Evolutionary conservation across 2,888 invertebrate species (phyloP), one percentile per base, ranked within the genome.

Genomic region (Apamea epomidion): DNA sequence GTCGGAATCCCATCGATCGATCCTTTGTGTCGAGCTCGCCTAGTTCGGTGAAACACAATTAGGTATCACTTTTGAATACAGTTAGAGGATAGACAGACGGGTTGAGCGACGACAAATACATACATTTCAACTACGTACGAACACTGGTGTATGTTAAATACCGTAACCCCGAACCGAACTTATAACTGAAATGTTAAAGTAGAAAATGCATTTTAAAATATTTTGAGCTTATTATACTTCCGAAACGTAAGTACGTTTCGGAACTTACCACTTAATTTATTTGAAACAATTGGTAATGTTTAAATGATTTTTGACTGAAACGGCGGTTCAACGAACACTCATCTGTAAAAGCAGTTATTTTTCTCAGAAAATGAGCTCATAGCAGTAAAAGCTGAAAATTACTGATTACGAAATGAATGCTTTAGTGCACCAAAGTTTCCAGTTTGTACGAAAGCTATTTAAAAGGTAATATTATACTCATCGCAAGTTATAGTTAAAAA

Each of bases 1-100:
- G 12, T 62, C 12, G 4, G 54, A 70, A 82, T 64, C 42, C 32
- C 62, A 60, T 65, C 32, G 60, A 65, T 74, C 64, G 72, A 78
- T 70, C 58, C 62, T 81, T 85, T 86, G 71, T 60, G 65, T 12
- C 25, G 18, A 65, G 73, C 32, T 71, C 54, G 70, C 18, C 51
- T 71, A 62, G 71, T 78, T 81, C 18, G 68, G 3, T 74, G 51
- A 45, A 73, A 70, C 45, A 76, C 67, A 81, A 81, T 85, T 85
- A 81, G 54, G 37, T 76, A 75, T 74, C 68, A 62, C 67, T 70
- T 18, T 45, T 62, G 29, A 54, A 70, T 73, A 37, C 16, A 65
- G 51, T 64, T 67, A 83, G 32, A 12, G 42, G 25, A 76, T n/a
- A 51, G 62, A 67, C 60, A 68, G 54, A 76, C 42, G 32, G 12